Percentiles rank a stretch among this genome's conserved stretches.
phyloP scores from a whole-genome alignment of 2,797 vertebrate species.

The Mastacembelus armatus region DNA sequence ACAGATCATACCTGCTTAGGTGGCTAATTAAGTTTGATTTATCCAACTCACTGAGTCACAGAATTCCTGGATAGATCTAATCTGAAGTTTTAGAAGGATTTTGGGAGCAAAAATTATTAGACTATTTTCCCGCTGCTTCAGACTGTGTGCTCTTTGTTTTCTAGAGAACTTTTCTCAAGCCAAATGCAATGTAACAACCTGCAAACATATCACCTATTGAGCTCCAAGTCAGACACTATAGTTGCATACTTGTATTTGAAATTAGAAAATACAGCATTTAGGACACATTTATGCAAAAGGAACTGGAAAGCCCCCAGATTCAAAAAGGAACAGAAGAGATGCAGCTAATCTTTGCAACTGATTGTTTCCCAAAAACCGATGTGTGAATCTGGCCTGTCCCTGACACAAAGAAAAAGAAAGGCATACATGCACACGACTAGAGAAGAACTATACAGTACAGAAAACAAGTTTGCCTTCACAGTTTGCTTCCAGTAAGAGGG shows the following conservation, averaged over 20 bases:
- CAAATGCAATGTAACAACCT: constrained; percentile 23
- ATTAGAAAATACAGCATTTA: not conserved
- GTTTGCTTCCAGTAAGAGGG: not conserved
- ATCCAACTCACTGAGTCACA: not conserved
- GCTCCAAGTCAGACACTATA: not conserved
- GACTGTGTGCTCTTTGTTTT: constrained; percentile 56
- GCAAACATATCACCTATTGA: not conserved
- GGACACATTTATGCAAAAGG: not conserved
- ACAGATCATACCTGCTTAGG: constrained; percentile 48
- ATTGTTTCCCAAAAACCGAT: not conserved
- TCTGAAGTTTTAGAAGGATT: constrained; percentile 5
- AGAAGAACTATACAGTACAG: not conserved
- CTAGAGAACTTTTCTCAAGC: constrained; percentile 57
- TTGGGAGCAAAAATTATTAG: constrained; percentile 45
- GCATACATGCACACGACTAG: too few species aligned
- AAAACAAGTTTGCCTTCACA: not conserved
- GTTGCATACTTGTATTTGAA: too few species aligned
- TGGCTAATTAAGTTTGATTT: constrained; percentile 43
- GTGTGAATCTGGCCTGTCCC: not conserved
- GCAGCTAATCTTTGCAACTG: too few species aligned
- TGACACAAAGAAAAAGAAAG: not conserved
- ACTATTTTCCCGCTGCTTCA: constrained; percentile 17
- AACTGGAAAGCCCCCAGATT: not conserved
- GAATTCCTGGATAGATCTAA: not conserved
- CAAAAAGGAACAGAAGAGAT: not conserved